These are phyloP conservation scores for Alligator mississippiensis DNA, from an alignment of 2,113 vertebrate species.

Conservation along the genomic window DNA sequence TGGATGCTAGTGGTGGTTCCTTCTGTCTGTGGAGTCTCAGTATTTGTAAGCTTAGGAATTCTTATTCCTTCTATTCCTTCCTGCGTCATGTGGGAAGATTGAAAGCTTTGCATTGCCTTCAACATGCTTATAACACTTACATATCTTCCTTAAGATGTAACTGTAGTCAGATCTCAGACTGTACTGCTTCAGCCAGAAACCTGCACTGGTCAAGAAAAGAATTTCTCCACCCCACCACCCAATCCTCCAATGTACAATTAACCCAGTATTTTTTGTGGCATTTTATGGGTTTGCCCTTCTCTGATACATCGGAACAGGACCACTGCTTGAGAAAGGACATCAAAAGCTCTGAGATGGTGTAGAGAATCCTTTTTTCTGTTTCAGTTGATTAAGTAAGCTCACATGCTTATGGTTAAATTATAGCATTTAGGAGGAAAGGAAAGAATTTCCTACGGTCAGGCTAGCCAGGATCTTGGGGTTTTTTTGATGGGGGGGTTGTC, in stretches of 20 bases:
- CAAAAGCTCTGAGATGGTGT: too few relatives aligned
- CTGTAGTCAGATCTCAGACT: slow-evolving; percentile 43
- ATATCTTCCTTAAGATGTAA: slow-evolving; percentile 54
- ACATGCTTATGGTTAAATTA: too few relatives aligned
- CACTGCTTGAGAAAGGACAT: too few relatives aligned
- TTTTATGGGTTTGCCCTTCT: background rate
- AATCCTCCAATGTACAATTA: background rate
- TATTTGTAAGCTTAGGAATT: slow-evolving; percentile 6
- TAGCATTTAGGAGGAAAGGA: too few relatives aligned
- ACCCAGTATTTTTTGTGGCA: background rate
- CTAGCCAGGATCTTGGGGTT: too few relatives aligned
- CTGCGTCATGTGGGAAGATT: slow-evolving; percentile 1
- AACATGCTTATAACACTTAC: slow-evolving; percentile 52
- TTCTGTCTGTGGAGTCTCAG: slow-evolving; percentile 25
- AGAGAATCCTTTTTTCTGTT: too few relatives aligned
- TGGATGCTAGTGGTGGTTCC: slow-evolving; percentile 29
- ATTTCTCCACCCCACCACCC: background rate
- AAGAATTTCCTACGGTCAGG: too few relatives aligned
- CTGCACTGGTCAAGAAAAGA: slow-evolving; percentile 34
- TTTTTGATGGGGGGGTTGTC: too few relatives aligned
- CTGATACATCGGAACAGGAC: too few relatives aligned
- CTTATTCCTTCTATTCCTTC: slow-evolving; percentile 52
- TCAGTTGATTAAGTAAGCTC: too few relatives aligned
- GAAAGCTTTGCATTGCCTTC: background rate
- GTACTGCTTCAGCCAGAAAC: slow-evolving; percentile 38